Evolutionary conservation across 2,113 vertebrate genomes (phyloP).

Genomic region (Melierax canorus): DNA sequence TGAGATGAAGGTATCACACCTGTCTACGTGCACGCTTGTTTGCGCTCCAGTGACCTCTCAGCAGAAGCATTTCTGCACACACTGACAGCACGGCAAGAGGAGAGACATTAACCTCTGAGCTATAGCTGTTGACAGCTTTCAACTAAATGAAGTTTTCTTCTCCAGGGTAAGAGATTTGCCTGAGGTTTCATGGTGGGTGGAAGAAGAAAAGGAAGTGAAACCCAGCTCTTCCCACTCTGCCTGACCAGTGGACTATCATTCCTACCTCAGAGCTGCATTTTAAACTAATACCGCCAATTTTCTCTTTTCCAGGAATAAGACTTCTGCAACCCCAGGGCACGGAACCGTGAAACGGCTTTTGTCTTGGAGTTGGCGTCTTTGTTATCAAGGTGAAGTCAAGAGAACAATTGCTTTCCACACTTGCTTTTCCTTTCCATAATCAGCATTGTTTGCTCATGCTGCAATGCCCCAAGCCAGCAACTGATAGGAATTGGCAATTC

Average conservation of each 20-base stretch:
- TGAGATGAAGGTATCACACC: neutral
- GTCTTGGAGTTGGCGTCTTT: slow-evolving; percentile 13
- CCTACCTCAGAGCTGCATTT: neutral
- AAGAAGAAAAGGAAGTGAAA: neutral
- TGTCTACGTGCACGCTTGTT: accelerated
- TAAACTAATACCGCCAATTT: neutral
- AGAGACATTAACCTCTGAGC: neutral
- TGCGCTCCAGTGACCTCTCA: neutral
- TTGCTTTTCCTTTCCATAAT: neutral
- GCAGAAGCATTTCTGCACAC: neutral
- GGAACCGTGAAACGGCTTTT: neutral
- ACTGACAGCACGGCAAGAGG: neutral
- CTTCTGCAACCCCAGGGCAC: neutral
- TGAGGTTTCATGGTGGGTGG: neutral
- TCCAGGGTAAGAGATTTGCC: neutral
- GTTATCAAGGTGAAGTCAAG: slow-evolving; percentile 23
- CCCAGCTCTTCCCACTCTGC: neutral
- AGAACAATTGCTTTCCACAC: slow-evolving; percentile 28
- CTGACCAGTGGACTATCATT: neutral
- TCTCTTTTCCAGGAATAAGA: neutral
- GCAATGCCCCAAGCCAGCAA: neutral
- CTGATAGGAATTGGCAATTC: neutral
- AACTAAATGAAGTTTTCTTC: neutral
- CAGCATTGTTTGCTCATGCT: slow-evolving; percentile 35
- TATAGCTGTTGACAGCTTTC: neutral